phyloP scores from a whole-genome alignment of 2,888 invertebrate species.

The Serrognathus titanus region DNA sequence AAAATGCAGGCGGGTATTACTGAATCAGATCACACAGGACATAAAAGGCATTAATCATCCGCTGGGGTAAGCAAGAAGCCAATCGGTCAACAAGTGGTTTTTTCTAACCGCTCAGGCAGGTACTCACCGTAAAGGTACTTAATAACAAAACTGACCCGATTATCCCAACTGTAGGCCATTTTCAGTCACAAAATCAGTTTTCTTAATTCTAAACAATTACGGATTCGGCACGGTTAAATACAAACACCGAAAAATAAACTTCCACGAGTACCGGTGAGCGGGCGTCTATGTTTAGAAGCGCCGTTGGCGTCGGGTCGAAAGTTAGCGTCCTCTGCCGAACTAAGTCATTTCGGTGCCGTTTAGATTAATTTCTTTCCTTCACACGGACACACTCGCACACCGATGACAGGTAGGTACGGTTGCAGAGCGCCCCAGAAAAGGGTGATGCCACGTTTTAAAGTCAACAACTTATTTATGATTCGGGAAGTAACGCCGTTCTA shows the following conservation, averaged over 20 bases:
- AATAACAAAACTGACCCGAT: slow-evolving; percentile 77
- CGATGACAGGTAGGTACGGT: too few species aligned
- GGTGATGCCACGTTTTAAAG: too few species aligned
- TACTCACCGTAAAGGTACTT: slow-evolving; percentile 77
- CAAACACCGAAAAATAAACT: slow-evolving; percentile 20
- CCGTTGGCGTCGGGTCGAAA: slow-evolving; percentile 23
- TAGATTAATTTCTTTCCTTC: not conserved
- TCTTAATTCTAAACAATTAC: not conserved
- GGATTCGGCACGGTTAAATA: not conserved
- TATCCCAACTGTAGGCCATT: slow-evolving; percentile 83
- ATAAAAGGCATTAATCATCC: too few species aligned
- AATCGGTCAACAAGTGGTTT: not conserved
- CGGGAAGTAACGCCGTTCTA: too few species aligned
- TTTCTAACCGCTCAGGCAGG: not conserved
- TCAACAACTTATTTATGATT: too few species aligned
- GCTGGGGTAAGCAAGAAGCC: not conserved
- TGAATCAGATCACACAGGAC: too few species aligned
- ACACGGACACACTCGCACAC: too few species aligned
- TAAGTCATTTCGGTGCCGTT: not conserved
- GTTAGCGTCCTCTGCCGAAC: slow-evolving; percentile 16
- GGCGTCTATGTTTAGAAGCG: slow-evolving; percentile 26
- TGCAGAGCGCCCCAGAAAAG: too few species aligned
- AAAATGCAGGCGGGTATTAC: too few species aligned
- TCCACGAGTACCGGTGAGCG: slow-evolving; percentile 15
- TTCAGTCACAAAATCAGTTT: not conserved